These are phyloP conservation scores for Alviniconcha strummeri DNA, from an alignment of 2,888 invertebrate genomes.

Conservation along the genomic window DNA sequence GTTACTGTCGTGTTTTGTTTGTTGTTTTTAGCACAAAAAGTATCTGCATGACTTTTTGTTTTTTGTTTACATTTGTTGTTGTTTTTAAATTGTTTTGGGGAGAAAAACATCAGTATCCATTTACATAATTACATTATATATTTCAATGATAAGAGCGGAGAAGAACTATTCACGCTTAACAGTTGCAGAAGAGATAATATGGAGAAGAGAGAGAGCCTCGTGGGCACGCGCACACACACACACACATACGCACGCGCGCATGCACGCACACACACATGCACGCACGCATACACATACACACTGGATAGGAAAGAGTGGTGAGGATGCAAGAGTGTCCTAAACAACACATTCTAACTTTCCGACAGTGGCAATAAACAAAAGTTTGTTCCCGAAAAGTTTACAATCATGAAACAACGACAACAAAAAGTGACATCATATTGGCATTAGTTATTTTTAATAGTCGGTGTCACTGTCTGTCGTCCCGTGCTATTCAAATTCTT, in stretches of 20 bases:
- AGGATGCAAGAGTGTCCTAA: too few relatives aligned
- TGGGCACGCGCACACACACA: not conserved
- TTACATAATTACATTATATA: too few relatives aligned
- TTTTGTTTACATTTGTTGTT: not conserved
- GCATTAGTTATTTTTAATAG: too few relatives aligned
- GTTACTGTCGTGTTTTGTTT: too few relatives aligned
- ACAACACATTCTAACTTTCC: conserved; percentile 4
- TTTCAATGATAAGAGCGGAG: not conserved
- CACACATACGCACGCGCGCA: not conserved
- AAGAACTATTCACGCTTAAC: too few relatives aligned
- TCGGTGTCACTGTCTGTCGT: too few relatives aligned
- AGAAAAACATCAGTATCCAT: not conserved
- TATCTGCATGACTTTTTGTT: not conserved
- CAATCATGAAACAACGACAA: not conserved
- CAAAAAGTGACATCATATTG: not conserved
- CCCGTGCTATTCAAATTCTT: too few relatives aligned
- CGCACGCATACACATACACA: conserved; percentile 24
- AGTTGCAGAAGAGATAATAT: too few relatives aligned
- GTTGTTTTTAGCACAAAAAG: too few relatives aligned
- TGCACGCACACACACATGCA: conserved; percentile 9
- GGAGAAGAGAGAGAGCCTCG: too few relatives aligned
- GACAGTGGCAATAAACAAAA: not conserved
- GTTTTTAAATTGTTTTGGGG: not conserved
- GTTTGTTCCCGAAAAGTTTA: not conserved
- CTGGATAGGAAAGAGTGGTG: too few relatives aligned